Evolutionary conservation across 2,113 vertebrate species (phyloP).

Genomic region (Nyctibius bracteatus): DNA sequence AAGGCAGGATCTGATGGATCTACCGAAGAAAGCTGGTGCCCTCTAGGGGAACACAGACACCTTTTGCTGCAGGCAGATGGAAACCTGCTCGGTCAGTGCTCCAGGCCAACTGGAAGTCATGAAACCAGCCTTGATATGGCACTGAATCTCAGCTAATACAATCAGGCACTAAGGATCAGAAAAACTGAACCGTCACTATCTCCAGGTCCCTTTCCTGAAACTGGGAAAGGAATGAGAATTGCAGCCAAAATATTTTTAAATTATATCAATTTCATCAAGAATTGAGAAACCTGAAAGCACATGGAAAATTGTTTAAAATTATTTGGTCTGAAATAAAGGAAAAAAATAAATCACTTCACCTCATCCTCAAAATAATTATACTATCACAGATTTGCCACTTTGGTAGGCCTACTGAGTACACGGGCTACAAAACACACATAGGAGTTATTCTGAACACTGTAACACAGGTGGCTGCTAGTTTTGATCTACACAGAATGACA

Average conservation of each 20-base stretch:
- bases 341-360: not conserved
- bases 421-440: not conserved
- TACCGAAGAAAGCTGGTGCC: not conserved
- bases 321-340: not conserved
- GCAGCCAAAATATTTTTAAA: not conserved
- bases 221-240: not conserved
- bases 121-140: rapidly evolving
- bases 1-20: not conserved
- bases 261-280: not conserved
- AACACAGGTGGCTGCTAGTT: not conserved
- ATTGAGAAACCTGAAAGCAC: not conserved
- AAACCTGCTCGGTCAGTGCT: not conserved
- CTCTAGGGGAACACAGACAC: not conserved
- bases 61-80: not conserved
- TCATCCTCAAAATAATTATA: not conserved
- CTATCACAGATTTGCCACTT: not conserved
- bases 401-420: not conserved
- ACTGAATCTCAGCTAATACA: not conserved
- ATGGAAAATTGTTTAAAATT: not conserved
- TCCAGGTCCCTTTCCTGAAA: not conserved
- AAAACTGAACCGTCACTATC: not conserved
- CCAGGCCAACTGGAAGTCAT: not conserved
- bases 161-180: not conserved
- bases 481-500: not conserved
- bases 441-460: not conserved